Percentiles rank a stretch among this genome's conserved stretches.
phyloP scores from a whole-genome alignment of 2,113 vertebrate species.

The Galemys pyrenaicus region DNA sequence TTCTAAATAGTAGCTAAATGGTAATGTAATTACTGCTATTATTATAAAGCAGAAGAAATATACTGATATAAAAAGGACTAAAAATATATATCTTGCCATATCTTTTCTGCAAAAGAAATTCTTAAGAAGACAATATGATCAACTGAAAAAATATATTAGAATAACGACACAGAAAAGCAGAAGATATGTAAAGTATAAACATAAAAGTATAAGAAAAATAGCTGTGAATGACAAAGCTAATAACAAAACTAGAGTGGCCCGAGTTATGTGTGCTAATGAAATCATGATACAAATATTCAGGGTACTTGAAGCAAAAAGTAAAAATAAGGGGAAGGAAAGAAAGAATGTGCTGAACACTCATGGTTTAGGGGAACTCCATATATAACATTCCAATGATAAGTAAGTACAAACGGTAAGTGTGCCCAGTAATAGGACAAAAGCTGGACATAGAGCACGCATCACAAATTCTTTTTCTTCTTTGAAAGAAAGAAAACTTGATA shows the following conservation, averaged over 20 bases:
- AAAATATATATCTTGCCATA: background rate
- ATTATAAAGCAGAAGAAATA: conserved; percentile 29
- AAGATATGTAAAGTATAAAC: background rate
- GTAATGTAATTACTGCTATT: background rate
- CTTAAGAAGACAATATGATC: background rate
- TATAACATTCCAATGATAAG: background rate
- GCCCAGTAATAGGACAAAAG: background rate
- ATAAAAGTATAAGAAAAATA: background rate
- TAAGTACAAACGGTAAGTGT: background rate
- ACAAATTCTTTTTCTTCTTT: conserved; percentile 13
- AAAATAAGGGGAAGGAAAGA: background rate
- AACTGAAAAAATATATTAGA: background rate
- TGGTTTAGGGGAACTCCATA: background rate
- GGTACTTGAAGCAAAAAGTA: background rate
- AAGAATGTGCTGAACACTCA: background rate
- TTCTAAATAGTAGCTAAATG: background rate
- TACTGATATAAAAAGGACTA: background rate
- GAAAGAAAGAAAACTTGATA: background rate
- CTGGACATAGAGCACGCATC: background rate
- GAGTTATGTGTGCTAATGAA: background rate
- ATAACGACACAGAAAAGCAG: background rate
- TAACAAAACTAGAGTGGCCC: background rate
- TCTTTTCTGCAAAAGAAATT: background rate
- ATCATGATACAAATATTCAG: background rate
- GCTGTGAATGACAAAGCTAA: background rate